Base-by-base conservation (phyloP, 2,797 vertebrate genomes). In the Enoplosus armatus region DNA sequence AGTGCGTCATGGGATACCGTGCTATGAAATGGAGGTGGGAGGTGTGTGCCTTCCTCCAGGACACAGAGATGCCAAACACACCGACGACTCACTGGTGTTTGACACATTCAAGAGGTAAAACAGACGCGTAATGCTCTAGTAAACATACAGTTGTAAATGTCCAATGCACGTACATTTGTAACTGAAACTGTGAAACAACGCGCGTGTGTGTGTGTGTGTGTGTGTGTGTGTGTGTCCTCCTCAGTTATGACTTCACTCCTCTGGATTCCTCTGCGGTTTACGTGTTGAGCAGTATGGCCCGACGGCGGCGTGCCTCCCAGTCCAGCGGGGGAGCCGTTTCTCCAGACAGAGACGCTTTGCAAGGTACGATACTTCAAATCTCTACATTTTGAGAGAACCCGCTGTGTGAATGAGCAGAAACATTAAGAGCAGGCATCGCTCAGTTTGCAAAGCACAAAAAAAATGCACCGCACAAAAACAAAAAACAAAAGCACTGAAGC, bases 201-300 rank as follows among this genome's bases (percentile, higher is more conserved):
- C n/a, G n/a, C n/a, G n/a, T n/a, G n/a, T n/a, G n/a, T n/a, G n/a
- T n/a, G n/a, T n/a, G n/a, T n/a, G n/a, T n/a, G n/a, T n/a, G n/a
- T n/a, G n/a, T n/a, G n/a, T n/a, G n/a, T n/a, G n/a, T n/a, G 3
- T 27, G 16, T 14, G 4, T 83, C n/a, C 83, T 60, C 51, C 31
- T 33, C 82, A 99, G 98, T 93, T 99, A 97, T 1, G 98, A 98
- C 73, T 99, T 99, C 84, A 99, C 98, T 26, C 98, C 98, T 27
- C 93, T 98, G 96, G 98, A 99, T 89, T 99, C 98, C 18, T 99
- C 97, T 5, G 98, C 98, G 2, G 98, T 99, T 27, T 99, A 99
- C 37, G 96, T 99, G 88, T 84, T 99, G 85, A 99, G 98, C 89
- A 99, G 98, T 74, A 99, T 99, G 98, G 98, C 98, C 86, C 96